Conservation (phyloP, 2,797 vertebrate species). For the Neopelma chrysocephalum region DNA sequence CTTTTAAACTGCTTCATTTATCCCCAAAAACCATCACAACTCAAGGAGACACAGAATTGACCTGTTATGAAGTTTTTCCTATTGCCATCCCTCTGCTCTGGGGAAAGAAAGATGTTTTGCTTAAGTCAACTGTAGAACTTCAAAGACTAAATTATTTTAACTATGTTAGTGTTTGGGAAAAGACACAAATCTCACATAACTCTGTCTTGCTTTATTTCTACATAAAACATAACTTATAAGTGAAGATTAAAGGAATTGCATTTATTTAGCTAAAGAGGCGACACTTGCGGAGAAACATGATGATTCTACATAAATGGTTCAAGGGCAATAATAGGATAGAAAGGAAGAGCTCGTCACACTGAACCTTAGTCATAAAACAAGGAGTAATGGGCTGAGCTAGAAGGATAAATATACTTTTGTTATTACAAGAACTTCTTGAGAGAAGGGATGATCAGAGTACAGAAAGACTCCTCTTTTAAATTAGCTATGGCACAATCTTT, state of each 20-base stretch:
- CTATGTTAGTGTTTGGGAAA: background rate
- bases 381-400: background rate
- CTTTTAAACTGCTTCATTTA: background rate
- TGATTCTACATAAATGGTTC: background rate
- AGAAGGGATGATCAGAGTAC: background rate
- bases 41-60: background rate
- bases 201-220: background rate
- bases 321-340: background rate
- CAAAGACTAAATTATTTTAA: slow-evolving; percentile 2
- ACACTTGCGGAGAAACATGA: background rate
- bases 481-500: background rate
- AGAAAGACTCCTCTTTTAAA: background rate
- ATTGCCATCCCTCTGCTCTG: background rate
- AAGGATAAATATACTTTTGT: background rate
- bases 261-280: slow-evolving; percentile 1
- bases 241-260: background rate
- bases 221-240: background rate
- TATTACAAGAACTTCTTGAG: background rate
- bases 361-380: background rate
- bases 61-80: background rate
- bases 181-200: background rate
- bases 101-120: background rate
- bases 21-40: background rate
- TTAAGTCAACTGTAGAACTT: background rate
- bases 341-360: background rate